phyloP scores from a whole-genome alignment of 2,888 invertebrate species.

The Lasioglossum pauxillum region DNA sequence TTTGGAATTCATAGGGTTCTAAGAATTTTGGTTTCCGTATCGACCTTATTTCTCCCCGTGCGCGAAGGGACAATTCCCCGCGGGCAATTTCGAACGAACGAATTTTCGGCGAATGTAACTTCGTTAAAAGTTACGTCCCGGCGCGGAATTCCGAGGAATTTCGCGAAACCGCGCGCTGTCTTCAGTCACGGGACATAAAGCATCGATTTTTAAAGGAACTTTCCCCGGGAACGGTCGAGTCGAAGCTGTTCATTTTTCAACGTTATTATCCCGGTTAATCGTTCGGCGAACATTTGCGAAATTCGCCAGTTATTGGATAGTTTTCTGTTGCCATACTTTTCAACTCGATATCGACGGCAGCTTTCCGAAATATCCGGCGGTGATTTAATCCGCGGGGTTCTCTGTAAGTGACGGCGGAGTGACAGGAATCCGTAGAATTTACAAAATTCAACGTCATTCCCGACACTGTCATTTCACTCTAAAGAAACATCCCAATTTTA shows the following conservation, averaged over 20 bases:
- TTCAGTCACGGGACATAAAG: conserved; percentile 16
- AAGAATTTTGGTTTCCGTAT: conserved; percentile 15
- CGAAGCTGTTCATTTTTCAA: conserved; percentile 12
- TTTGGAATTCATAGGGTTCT: conserved; percentile 9
- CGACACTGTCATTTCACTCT: neutral
- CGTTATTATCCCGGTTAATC: conserved; percentile 13
- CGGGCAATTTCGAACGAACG: neutral
- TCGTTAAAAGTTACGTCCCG: neutral
- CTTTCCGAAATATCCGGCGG: neutral
- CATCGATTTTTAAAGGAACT: conserved; percentile 23
- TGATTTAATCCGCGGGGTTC: conserved; percentile 36
- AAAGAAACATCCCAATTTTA: conserved; percentile 18
- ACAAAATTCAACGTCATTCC: conserved; percentile 23
- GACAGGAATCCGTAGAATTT: conserved; percentile 36
- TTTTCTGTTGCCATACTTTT: conserved; percentile 15
- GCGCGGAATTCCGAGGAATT: neutral
- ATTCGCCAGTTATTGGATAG: conserved; percentile 28
- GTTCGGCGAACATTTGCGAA: conserved; percentile 24
- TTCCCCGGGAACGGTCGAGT: neutral
- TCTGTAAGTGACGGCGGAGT: conserved; percentile 15
- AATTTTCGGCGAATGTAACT: conserved; percentile 25
- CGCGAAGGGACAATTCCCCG: neutral
- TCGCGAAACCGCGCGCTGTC: conserved; percentile 16
- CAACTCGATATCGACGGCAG: conserved; percentile 27
- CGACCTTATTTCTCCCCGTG: neutral